Percentiles rank a stretch among this genome's conserved stretches.
Evolutionary conservation across 2,113 vertebrate genomes (phyloP).

Genomic region (Protobothrops flavoviridis): DNA sequence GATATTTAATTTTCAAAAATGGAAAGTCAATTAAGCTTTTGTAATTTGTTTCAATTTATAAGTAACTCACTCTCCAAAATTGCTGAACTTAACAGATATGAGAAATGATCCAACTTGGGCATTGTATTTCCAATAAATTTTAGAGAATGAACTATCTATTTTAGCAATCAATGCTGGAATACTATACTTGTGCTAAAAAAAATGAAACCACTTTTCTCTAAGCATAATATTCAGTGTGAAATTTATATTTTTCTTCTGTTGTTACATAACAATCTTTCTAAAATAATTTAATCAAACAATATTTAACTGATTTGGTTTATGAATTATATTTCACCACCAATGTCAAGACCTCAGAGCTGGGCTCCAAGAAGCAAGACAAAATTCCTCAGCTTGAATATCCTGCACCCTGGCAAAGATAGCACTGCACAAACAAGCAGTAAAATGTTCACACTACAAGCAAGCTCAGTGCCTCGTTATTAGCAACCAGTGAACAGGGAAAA

Average conservation of each 20-base stretch:
- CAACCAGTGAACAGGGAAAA: too few relatives aligned
- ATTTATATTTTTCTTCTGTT: background rate
- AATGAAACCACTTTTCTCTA: background rate
- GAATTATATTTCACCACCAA: background rate
- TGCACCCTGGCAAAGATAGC: background rate
- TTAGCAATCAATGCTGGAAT: background rate
- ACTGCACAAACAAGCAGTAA: too few relatives aligned
- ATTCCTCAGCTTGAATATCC: background rate
- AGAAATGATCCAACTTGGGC: background rate
- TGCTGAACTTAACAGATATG: background rate
- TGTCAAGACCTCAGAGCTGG: background rate
- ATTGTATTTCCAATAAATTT: background rate
- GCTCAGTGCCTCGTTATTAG: too few relatives aligned
- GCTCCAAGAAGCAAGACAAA: background rate
- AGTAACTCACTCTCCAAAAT: background rate
- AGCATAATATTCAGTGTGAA: background rate
- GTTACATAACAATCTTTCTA: background rate
- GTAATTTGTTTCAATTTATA: background rate
- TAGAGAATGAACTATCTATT: background rate
- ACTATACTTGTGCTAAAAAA: background rate
- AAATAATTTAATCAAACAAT: background rate
- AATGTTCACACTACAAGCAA: too few relatives aligned
- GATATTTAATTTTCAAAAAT: background rate
- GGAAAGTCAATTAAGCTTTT: background rate
- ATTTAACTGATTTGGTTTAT: background rate